Base-by-base conservation (phyloP, 2,797 vertebrate species). In the Coilia nasus region DNA sequence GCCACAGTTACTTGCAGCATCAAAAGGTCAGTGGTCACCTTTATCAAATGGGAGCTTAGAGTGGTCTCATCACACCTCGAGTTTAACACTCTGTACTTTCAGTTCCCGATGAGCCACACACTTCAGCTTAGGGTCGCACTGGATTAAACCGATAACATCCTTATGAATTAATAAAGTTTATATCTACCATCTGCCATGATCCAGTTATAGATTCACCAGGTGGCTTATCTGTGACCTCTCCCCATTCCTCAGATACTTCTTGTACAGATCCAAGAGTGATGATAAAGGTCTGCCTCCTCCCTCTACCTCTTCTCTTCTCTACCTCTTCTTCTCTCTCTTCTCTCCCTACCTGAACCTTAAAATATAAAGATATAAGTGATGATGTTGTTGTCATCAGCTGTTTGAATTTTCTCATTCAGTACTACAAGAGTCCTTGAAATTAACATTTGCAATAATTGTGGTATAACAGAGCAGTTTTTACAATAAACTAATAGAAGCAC, bases 161-260 rank as follows among this genome's bases (percentile, higher is more conserved):
- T 64, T 64, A 75, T 3, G 67, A 31, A 75, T 75, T 75, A 75
- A 35, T 35, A 35, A 75, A 75, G 67, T 75, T 75, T 19, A 31
- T 75, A 75, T 31, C 67, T 35, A 0, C 67, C 67, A 25, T 67
- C 23, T 12, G 23, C 62, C 23, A 41, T 75, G 67, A 75, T 75
- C 67, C 67, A 75, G 28, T 75, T 75, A 75, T 75, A 75, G 64
- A 14, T 31, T 41, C 67, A 11, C 11, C 31, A 28, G 67, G 15
- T 41, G 28, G 31, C 14, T 35, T 19, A 41, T 75, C 67, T 14
- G 28, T 15, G 0, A 19, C 67, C 67, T 35, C 31, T 75, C 12
- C 28, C 28, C 28, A 35, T 14, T 31, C 31, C 28, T 35, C 14
- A 75, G 11, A 28, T 23, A 41, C 15, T 75, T 19, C 28, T 35